Evolutionary conservation across 2,797 vertebrate species (phyloP), one percentile per base, ranked within the genome.

Genomic region (Corythornis leucogaster): DNA sequence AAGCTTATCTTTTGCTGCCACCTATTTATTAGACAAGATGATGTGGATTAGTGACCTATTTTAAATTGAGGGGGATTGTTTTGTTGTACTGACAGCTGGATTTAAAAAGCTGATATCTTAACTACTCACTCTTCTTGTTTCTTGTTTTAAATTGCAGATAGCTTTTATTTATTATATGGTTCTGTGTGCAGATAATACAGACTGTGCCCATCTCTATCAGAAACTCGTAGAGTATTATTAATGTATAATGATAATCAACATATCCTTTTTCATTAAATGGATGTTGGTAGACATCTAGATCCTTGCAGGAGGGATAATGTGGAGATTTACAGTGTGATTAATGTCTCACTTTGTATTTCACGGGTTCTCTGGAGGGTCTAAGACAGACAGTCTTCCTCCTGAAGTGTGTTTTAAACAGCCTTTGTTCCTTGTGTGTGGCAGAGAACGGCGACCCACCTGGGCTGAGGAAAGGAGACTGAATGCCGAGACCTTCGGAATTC

Each of bases 391-490:
- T 11, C 18, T 50, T 38, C 18, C 14, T 73, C 55, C 22, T 59
- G 16, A 8, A 66, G 45, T 2, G 22, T 69, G 16, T 81, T 80
- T 63, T 59, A n/a, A 68, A 42, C 26, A 17, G 4, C 43, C 51
- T 11, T 22, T 91, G 12, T 69, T 79, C 6, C 4, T 91, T 87
- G 63, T 75, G 33, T 79, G 26, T 67, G 85, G 84, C 94, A 99
- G 99, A 96, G 99, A 99, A 26, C 97, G 99, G 54, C 98, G 99
- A 97, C 97, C 98, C 62, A 99, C 98, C 64, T 99, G 99, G 99
- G 99, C 99, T 4, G 99, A 99, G 94, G 99, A 99, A 96, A 98
- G 99, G 92, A 97, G 99, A 63, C 93, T 99, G 97, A 99, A 99
- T 50, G 98, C 99, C 0, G 99, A 99, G 98, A 99, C 99, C 5